Conservation (phyloP, 2,888 invertebrate species). For the Macaria notata region DNA sequence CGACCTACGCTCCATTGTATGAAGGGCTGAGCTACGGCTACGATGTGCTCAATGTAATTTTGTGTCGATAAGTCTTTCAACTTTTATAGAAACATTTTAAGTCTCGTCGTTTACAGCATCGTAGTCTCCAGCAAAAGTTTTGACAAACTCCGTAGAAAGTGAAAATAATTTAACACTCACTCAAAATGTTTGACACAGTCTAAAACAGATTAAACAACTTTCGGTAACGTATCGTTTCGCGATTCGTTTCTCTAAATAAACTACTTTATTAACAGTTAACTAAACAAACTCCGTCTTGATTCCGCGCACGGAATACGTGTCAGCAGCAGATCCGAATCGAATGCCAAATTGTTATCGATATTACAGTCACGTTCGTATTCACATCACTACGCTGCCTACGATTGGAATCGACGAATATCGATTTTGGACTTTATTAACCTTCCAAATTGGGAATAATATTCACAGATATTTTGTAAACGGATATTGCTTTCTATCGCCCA, state of each 20-base stretch:
- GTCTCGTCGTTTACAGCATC: too few species aligned
- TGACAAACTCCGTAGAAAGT: too few species aligned
- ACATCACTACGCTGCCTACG: constrained; percentile 51
- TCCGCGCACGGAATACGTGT: constrained; percentile 57
- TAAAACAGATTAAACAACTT: constrained; percentile 9
- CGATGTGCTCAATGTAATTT: too few species aligned
- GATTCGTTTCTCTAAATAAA: constrained; percentile 13
- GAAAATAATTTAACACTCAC: too few species aligned
- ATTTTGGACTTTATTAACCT: constrained; percentile 28
- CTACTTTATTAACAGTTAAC: constrained; percentile 39
- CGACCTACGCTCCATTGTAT: constrained; percentile 51
- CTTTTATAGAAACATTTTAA: too few species aligned
- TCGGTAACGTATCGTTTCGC: constrained; percentile 1
- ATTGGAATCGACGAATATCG: constrained; percentile 25
- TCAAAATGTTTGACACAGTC: too few species aligned
- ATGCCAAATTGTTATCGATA: constrained; percentile 54
- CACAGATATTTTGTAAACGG: constrained; percentile 12
- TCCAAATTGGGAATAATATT: constrained; percentile 23
- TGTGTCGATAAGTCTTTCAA: too few species aligned
- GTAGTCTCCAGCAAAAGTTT: too few species aligned
- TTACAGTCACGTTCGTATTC: constrained; percentile 48
- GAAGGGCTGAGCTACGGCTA: constrained; percentile 25
- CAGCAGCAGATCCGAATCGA: constrained; percentile 43
- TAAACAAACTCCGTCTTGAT: constrained; percentile 39
- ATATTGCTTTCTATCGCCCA: constrained; percentile 41